Percentiles rank a stretch among this genome's conserved stretches.
Evolutionary conservation across 2,888 invertebrate genomes (phyloP).

Genomic region (Lepidocyrtinus sp.): DNA sequence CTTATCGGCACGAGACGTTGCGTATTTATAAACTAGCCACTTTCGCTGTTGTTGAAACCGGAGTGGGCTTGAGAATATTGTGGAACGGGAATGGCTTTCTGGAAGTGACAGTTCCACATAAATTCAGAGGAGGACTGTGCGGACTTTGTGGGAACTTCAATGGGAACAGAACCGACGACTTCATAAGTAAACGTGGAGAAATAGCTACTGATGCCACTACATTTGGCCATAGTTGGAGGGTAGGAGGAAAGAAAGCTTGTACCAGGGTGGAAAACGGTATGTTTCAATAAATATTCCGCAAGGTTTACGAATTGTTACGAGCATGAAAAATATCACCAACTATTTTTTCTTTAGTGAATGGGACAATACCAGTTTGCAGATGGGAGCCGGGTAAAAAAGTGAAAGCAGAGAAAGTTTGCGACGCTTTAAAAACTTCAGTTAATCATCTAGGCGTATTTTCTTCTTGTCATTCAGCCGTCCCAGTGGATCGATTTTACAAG

Average conservation of each 20-base stretch:
- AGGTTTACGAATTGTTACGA: not conserved
- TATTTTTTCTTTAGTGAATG: slow-evolving; percentile 72
- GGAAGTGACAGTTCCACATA: slow-evolving; percentile 84
- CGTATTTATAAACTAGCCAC: slow-evolving; percentile 75
- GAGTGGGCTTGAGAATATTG: slow-evolving; percentile 81
- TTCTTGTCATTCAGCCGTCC: slow-evolving; percentile 84
- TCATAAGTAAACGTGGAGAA: slow-evolving; percentile 78
- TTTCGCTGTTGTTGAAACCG: slow-evolving; percentile 73
- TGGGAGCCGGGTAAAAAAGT: slow-evolving; percentile 67
- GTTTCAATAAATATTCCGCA: not conserved
- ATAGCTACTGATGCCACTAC: slow-evolving; percentile 79
- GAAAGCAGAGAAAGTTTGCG: slow-evolving; percentile 74
- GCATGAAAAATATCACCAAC: slow-evolving; percentile 55
- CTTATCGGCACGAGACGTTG: slow-evolving; percentile 75
- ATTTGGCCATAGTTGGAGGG: slow-evolving; percentile 93
- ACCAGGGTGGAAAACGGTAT: slow-evolving; percentile 74
- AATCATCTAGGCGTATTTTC: slow-evolving; percentile 76
- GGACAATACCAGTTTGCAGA: slow-evolving; percentile 67
- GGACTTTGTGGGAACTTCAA: slow-evolving; percentile 98
- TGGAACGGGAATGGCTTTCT: slow-evolving; percentile 96
- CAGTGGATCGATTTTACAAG: slow-evolving; percentile 86
- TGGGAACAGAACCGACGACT: slow-evolving; percentile 79
- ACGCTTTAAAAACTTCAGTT: slow-evolving; percentile 73
- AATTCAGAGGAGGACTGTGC: slow-evolving; percentile 91
- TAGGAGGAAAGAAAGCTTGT: slow-evolving; percentile 85